These are phyloP conservation scores for Tolmerus cingulatus DNA, from an alignment of 2,888 invertebrate species.

Conservation along the genomic window DNA sequence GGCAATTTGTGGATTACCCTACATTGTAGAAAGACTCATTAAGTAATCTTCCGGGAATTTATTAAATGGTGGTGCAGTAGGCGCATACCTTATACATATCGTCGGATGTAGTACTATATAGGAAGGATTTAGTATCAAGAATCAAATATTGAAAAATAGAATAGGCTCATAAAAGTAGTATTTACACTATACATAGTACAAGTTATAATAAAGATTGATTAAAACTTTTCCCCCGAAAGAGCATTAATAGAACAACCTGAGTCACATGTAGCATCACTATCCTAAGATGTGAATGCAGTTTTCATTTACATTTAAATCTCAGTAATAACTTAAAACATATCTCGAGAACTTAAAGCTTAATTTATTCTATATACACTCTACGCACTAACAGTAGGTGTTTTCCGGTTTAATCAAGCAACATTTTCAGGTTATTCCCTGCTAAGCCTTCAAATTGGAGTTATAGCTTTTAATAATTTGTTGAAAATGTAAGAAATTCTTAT, in stretches of 20 bases:
- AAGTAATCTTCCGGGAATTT: background rate
- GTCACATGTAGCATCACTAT: background rate
- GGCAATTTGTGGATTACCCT: background rate
- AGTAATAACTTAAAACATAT: background rate
- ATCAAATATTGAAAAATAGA: background rate
- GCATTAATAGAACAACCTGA: background rate
- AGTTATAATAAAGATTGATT: too few species aligned
- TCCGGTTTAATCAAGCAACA: background rate
- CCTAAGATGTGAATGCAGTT: background rate
- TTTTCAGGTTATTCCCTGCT: background rate
- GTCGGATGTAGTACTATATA: background rate
- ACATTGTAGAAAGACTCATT: background rate
- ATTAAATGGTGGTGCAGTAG: background rate
- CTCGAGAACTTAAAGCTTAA: background rate
- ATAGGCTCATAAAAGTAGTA: too few species aligned
- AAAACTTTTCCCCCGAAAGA: background rate
- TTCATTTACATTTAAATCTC: background rate
- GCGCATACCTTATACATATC: background rate
- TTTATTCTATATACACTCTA: background rate
- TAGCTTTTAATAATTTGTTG: background rate
- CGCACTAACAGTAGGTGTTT: background rate
- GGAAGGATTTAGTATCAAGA: background rate
- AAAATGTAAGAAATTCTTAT: background rate
- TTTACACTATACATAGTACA: too few species aligned
- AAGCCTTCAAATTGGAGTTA: background rate